phyloP scores from a whole-genome alignment of 2,797 vertebrate species.

The Cephalopachus bancanus region DNA sequence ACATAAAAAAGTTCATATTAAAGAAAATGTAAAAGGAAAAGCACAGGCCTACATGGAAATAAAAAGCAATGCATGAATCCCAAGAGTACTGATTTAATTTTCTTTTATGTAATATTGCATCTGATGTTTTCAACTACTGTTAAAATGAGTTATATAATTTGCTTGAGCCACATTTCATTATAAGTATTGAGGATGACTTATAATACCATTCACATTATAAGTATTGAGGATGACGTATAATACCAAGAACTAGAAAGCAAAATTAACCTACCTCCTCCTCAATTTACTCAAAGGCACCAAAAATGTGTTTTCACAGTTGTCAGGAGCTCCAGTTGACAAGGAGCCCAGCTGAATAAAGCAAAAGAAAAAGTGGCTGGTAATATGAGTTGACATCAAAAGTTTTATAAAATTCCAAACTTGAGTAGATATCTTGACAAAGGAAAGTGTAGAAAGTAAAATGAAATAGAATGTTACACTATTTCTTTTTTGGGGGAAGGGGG shows the following conservation, averaged over 20 bases:
- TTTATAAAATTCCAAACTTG: constrained; percentile 61
- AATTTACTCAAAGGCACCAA: constrained; percentile 34
- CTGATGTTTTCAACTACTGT: constrained; percentile 40
- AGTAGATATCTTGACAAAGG: constrained; percentile 48
- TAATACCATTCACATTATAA: too few relatives aligned
- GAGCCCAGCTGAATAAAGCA: constrained; percentile 78
- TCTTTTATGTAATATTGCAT: constrained; percentile 12
- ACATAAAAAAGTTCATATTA: neutral
- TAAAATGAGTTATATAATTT: neutral
- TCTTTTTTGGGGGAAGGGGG: neutral
- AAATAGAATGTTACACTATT: neutral
- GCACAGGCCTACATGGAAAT: neutral
- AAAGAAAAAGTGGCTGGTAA: constrained; percentile 65
- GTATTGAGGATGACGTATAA: neutral
- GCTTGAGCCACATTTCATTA: constrained; percentile 4
- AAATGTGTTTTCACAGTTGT: constrained; percentile 80
- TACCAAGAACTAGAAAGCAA: neutral
- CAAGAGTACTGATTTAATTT: neutral
- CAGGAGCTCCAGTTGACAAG: constrained; percentile 39
- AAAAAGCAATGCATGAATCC: neutral
- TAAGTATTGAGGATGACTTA: too few relatives aligned
- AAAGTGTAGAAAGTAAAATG: constrained; percentile 57
- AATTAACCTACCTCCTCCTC: constrained; percentile 34
- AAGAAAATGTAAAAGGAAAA: neutral
- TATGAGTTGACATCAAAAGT: constrained; percentile 78